These are phyloP conservation scores for Rhogogaster chlorosoma DNA, from an alignment of 2,888 invertebrate genomes.

Conservation along the genomic window DNA sequence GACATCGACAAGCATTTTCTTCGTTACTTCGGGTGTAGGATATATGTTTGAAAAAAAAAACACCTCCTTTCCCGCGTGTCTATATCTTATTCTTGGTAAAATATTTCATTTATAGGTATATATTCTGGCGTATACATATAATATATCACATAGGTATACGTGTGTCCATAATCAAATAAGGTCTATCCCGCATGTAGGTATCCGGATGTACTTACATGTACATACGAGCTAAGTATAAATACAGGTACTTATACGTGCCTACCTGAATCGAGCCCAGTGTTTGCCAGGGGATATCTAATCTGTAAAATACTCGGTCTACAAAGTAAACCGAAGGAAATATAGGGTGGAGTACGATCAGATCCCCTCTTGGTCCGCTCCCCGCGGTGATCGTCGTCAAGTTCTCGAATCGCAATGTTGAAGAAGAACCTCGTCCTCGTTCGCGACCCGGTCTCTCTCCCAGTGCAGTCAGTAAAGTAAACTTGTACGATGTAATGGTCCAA, in stretches of 20 bases:
- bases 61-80: not conserved
- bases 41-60: conserved; percentile 8
- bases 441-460: not conserved
- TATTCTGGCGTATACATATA: not conserved
- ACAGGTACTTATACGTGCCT: not conserved
- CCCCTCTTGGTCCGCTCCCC: not conserved
- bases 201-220: not conserved
- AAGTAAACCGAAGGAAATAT: conserved; percentile 63
- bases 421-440: not conserved
- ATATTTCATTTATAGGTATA: not conserved
- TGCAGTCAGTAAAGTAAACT: not conserved
- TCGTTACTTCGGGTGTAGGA: not conserved
- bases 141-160: not conserved
- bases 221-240: not conserved
- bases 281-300: conserved; percentile 71
- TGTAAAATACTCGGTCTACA: conserved; percentile 65
- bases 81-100: not conserved
- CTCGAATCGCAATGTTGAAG: conserved; percentile 9
- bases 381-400: conserved; percentile 3
- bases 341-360: conserved; percentile 46
- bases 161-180: not conserved
- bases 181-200: not conserved
- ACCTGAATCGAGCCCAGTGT: conserved; percentile 57
- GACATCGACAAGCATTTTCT: not conserved
- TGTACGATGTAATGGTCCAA: not conserved